Conservation (phyloP, 1,140 invertebrate genomes). For the Tachypleus tridentatus region DNA sequence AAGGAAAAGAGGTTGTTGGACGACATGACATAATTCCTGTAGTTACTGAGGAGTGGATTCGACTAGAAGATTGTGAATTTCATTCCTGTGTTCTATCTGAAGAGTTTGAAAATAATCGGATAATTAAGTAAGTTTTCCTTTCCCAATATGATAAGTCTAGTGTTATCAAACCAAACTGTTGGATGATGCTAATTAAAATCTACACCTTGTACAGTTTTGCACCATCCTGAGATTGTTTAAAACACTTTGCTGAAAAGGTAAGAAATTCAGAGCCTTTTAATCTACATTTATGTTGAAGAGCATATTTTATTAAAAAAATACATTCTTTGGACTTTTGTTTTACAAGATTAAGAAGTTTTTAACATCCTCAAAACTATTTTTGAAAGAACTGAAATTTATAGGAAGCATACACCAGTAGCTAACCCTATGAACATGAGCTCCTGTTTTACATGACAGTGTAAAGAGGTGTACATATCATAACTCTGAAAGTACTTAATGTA, state of each 20-base stretch:
- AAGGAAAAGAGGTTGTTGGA: conserved; percentile 97
- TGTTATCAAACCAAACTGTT: conserved; percentile 3
- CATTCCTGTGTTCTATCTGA: conserved; percentile 85
- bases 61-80: conserved; percentile 86
- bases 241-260: conserved; percentile 8
- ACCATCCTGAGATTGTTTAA: conserved; percentile 5
- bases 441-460: too few relatives aligned
- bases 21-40: conserved; percentile 98
- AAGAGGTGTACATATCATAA: too few relatives aligned
- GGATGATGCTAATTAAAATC: conserved; percentile 2
- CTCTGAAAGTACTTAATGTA: too few relatives aligned
- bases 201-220: background rate
- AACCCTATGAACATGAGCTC: too few relatives aligned
- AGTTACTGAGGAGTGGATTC: conserved; percentile 98
- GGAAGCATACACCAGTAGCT: too few relatives aligned
- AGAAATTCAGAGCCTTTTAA: too few relatives aligned
- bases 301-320: too few relatives aligned
- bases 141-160: conserved; percentile 25
- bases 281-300: too few relatives aligned
- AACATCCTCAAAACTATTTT: too few relatives aligned
- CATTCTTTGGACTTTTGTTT: too few relatives aligned
- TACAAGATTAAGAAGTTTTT: too few relatives aligned
- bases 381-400: too few relatives aligned
- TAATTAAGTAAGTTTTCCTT: conserved; percentile 56
- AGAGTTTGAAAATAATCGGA: conserved; percentile 78